Evolutionary conservation across 2,797 vertebrate species (phyloP).

Genomic region (Eospalax fontanierii): DNA sequence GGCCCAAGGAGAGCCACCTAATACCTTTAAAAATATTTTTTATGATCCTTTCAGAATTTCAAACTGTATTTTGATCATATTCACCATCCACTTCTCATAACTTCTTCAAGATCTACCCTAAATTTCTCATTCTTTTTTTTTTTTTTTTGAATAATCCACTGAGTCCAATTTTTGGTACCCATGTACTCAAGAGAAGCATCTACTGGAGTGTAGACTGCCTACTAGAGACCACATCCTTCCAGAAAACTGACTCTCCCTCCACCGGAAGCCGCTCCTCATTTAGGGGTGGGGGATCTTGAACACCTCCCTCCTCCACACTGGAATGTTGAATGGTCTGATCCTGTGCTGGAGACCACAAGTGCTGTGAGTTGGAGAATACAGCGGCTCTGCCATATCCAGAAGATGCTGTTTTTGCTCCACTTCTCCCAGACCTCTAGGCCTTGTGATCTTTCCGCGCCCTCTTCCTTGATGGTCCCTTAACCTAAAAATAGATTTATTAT

Average conservation of each 20-base stretch:
- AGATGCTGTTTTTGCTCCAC: background rate
- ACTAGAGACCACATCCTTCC: background rate
- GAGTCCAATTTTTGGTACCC: background rate
- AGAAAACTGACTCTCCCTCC: background rate
- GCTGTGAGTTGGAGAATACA: background rate
- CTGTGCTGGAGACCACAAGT: background rate
- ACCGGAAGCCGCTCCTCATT: background rate
- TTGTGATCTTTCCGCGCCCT: background rate
- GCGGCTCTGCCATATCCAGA: background rate
- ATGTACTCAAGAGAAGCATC: no score
- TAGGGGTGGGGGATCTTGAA: background rate
- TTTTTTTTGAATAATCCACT: background rate
- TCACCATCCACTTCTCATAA: background rate
- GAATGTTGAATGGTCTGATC: background rate
- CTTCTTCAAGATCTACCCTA: background rate
- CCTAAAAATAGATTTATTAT: background rate
- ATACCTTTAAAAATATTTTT: no score
- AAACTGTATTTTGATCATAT: background rate
- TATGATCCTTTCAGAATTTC: background rate
- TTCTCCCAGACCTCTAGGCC: background rate
- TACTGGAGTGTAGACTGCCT: background rate
- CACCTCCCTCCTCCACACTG: background rate
- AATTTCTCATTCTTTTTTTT: background rate
- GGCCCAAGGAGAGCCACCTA: no score
- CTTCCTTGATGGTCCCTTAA: background rate